Evolutionary conservation across 2,888 invertebrate genomes (phyloP), one percentile per base, ranked within the genome.

Genomic region (Beris chalybata): DNA sequence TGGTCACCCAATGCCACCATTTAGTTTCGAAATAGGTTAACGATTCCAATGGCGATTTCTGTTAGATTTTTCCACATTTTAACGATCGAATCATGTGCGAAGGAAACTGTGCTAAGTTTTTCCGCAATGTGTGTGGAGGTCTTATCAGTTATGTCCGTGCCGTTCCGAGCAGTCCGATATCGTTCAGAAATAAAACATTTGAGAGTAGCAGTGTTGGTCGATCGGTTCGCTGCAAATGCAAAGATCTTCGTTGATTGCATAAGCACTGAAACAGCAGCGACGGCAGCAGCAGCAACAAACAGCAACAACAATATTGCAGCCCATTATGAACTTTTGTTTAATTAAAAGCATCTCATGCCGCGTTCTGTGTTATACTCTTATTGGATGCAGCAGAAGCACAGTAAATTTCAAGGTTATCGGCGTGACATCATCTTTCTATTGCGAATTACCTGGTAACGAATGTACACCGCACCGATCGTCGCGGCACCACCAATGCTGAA

Each of bases 371-470:
- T 32, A 31, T 47, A 55, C 31, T 65, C 44, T 57, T 53, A 64
- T 69, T 69, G 69, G 66, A 69, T 69, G 69, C 66, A 69, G 59
- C 64, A 48, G 65, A 61, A 66, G 63, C 63, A 47, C 59, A 59
- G 48, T 64, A 32, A 59, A 22, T 58, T 66, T 64, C 69, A 69
- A 69, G 69, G 69, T 69, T 59, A 64, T 15, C 30, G 45, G 12
- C 47, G 64, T 66, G 66, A 66, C 69, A 69, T 69, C 66, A 69
- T 69, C 66, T 55, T 30, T 64, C 53, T 59, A 69, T 69, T 66
- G 64, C 66, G 66, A 66, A 69, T 66, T 69, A 69, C 69, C 69
- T 69, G 55, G 65, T 61, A 64, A 54, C 54, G 54, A 54, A 64
- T 54, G 53, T 45, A 53, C 53, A 38, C 53, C 32, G 31, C 22